A percentile compares a stretch with the other conserved stretches of the same genome.
These are phyloP conservation scores for Myotis daubentonii DNA, from an alignment of 2,797 vertebrate genomes.

Conservation along the genomic window DNA sequence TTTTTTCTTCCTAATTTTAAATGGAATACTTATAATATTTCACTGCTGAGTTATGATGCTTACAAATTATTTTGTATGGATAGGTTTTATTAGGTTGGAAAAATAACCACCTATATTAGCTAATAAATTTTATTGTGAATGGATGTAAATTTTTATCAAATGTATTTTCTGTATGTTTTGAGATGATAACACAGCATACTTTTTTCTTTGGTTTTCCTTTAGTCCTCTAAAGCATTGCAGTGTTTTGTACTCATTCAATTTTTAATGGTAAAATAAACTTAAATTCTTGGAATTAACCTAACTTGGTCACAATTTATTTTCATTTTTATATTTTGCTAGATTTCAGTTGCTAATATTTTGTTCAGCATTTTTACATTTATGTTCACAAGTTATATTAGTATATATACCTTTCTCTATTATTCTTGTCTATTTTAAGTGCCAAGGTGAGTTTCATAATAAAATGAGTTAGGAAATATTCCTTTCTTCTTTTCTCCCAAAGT, in stretches of 20 bases:
- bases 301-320: conserved; percentile 42
- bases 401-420: conserved; percentile 24
- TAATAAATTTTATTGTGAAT: not conserved
- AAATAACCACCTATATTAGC: not conserved
- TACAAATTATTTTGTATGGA: not conserved
- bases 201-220: not conserved
- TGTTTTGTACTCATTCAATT: not conserved
- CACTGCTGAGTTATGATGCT: not conserved
- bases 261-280: conserved; percentile 32
- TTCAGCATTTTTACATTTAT: conserved; percentile 35
- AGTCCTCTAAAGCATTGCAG: not conserved
- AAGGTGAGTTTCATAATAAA: conserved; percentile 22
- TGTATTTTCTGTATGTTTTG: conserved; percentile 5
- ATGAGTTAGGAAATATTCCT: not conserved
- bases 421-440: conserved; percentile 17
- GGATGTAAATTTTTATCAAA: not conserved
- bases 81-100: not conserved
- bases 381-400: not conserved
- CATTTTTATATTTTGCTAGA: not conserved
- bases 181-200: not conserved
- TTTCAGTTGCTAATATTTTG: conserved; percentile 50
- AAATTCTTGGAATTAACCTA: conserved; percentile 6
- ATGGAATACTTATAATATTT: conserved; percentile 13
- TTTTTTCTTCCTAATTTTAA: conserved; percentile 34
- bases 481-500: not conserved